Base-by-base conservation (phyloP, 2,888 invertebrate species). In the Philereme vetulata region DNA sequence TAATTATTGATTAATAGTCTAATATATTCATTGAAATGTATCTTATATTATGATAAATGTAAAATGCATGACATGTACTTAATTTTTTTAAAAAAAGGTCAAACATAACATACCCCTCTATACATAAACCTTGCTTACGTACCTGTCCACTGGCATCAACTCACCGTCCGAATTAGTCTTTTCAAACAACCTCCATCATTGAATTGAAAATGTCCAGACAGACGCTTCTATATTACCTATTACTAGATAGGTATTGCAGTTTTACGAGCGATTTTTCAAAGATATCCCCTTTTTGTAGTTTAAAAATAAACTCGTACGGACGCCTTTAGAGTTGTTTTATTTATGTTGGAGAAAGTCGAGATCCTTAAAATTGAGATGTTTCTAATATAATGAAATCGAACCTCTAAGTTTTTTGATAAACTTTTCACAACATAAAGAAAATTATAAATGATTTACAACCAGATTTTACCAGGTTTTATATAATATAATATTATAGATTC, bases 161-260 rank as follows among this genome's bases (percentile, higher is more conserved):
- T 83, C 74, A 75, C 81, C 83, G 80, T 82, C 80, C 79, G 80
- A 88, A 90, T 90, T 89, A 88, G 86, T 86, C 84, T 86, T 86
- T 86, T 80, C 84, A 86, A 85, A 88, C 75, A 82, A 88, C 68
- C 81, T 81, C 82, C 80, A 85, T 86, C 84, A 84, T 85, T 80
- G 83, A 81, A 88, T 88, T 87, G 87, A 85, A 85, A 82, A 80
- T 80, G 80, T 79, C 82, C 86, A 84, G 86, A 84, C 87, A 67
- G 74, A 72, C 66, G 60, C 55, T 67, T 60, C 65, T 67, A 65
- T 63, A 70, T 74, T 71, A 70, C 66, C 67, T 70, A 69, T 65
- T 74, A 72, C 66, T 67, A 67, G 56, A 67, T 69, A 67, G 66
- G 58, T 65, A 70, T 68, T 67, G 60, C 65, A 68, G 50, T 71